These are phyloP conservation scores for Halichoerus grypus DNA, from an alignment of 2,113 vertebrate genomes.

Conservation along the genomic window DNA sequence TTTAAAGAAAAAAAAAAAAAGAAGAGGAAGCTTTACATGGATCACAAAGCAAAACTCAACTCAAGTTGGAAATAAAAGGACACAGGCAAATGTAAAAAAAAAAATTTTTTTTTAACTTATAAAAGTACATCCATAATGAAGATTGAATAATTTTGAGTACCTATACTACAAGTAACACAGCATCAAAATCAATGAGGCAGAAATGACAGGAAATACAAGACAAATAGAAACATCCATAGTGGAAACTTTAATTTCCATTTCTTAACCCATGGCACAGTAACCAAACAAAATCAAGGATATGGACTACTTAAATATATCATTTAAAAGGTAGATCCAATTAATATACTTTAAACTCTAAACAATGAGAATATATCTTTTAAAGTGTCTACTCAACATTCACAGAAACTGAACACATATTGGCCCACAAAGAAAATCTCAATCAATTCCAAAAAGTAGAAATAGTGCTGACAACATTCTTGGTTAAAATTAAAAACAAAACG, in stretches of 20 bases:
- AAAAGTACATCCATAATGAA: slow-evolving; percentile 27
- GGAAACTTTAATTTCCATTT: neutral
- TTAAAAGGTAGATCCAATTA: neutral
- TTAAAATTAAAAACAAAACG: slow-evolving; percentile 24
- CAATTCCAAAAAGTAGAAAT: slow-evolving; percentile 33
- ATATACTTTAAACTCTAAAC: slow-evolving; percentile 7
- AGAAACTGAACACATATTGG: slow-evolving; percentile 25
- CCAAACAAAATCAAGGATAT: neutral
- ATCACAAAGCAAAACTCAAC: slow-evolving; percentile 50
- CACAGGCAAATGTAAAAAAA: neutral
- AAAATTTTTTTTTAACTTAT: neutral
- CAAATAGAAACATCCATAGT: neutral
- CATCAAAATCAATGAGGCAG: slow-evolving; percentile 6
- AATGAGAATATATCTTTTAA: neutral
- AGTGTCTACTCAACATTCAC: neutral
- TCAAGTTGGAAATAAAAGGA: neutral
- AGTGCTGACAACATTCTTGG: neutral
- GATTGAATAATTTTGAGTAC: neutral
- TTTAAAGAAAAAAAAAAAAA: neutral
- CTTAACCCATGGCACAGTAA: neutral
- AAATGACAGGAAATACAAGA: neutral
- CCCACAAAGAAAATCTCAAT: slow-evolving; percentile 30
- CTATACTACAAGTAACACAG: neutral
- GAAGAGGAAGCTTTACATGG: neutral
- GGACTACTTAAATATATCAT: neutral